Conservation (phyloP, 2,113 vertebrate species). For the Stercorarius parasiticus region DNA sequence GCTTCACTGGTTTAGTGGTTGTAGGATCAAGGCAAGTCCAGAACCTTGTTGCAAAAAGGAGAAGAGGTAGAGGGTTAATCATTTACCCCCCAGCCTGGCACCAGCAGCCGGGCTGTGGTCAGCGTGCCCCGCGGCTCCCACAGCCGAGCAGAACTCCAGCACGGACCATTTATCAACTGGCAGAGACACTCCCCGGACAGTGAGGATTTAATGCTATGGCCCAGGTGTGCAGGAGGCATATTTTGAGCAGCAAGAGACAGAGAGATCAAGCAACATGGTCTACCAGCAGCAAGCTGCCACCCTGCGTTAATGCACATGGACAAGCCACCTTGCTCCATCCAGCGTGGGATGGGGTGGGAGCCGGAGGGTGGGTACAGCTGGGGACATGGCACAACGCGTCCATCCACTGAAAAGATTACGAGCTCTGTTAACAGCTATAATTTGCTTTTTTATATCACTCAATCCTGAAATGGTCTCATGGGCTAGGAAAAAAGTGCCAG, state of each 20-base stretch:
- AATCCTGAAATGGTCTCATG: not conserved
- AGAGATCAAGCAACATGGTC: fast-evolving
- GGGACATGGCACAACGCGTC: not conserved
- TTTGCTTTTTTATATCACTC: not conserved
- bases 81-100: not conserved
- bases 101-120: not conserved
- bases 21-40: not conserved
- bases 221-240: not conserved
- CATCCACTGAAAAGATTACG: not conserved
- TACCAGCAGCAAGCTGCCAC: not conserved
- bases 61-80: not conserved
- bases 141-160: not conserved
- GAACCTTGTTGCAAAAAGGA: not conserved
- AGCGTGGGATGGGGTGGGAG: not conserved
- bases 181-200: not conserved
- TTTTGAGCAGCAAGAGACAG: not conserved
- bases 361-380: not conserved
- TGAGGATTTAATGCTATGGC: not conserved
- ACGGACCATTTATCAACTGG: not conserved
- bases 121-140: fast-evolving
- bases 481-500: not conserved
- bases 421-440: not conserved
- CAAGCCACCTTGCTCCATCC: fast-evolving
- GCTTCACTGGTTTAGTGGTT: not conserved
- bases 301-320: fast-evolving